phyloP scores from a whole-genome alignment of 2,888 invertebrate species.

The Phlogophora meticulosa region DNA sequence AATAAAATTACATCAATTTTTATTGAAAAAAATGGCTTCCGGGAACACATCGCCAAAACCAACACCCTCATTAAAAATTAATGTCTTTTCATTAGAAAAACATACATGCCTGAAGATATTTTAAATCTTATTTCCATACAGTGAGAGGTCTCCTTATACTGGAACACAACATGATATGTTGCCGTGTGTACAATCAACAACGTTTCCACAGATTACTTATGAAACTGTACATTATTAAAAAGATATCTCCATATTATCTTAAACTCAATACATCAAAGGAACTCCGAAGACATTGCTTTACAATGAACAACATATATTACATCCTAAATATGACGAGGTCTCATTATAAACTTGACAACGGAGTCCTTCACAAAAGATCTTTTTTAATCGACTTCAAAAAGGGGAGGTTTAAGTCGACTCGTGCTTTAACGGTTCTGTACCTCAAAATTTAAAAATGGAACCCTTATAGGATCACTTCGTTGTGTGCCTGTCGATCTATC shows the following conservation, averaged over 20 bases:
- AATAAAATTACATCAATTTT: no score
- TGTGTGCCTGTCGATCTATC: no score
- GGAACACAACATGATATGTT: no score
- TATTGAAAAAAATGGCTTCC: not conserved
- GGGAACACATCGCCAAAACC: not conserved
- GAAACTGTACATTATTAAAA: no score
- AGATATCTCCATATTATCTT: not conserved
- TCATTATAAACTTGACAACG: conserved; percentile 20
- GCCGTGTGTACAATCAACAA: no score
- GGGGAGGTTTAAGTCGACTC: no score
- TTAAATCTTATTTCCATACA: conserved; percentile 4
- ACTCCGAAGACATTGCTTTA: not conserved
- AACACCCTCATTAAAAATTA: not conserved
- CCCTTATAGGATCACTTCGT: no score
- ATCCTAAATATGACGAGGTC: conserved; percentile 13
- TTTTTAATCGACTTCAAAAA: conserved; percentile 1
- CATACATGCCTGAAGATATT: not conserved
- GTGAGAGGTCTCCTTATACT: no score
- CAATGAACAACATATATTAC: conserved; percentile 11
- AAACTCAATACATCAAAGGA: conserved; percentile 17
- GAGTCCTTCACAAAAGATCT: conserved; percentile 11
- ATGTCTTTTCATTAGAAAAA: not conserved
- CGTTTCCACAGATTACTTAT: no score
- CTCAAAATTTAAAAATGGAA: no score
- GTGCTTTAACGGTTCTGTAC: no score